Evolutionary conservation across 2,113 vertebrate genomes (phyloP).

Genomic region (Oryzias javanicus): DNA sequence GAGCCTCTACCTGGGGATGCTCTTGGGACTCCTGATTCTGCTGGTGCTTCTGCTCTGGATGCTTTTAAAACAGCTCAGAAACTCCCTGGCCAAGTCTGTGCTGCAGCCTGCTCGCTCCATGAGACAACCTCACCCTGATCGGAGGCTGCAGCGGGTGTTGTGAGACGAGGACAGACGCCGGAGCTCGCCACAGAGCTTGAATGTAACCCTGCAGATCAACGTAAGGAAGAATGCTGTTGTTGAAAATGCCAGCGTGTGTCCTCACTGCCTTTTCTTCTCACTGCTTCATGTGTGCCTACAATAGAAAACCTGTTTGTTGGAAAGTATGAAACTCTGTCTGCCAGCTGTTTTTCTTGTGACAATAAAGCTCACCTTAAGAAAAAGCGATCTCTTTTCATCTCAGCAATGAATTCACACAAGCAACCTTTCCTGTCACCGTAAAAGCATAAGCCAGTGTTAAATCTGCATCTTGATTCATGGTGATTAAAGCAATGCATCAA

Average conservation of each 20-base stretch:
- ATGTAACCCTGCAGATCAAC: slow-evolving; percentile 39
- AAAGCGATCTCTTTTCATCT: slow-evolving; percentile 25
- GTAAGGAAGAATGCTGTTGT: slow-evolving; percentile 43
- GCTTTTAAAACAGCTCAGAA: slow-evolving; percentile 86
- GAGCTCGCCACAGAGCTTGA: slow-evolving; percentile 23
- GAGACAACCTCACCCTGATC: slow-evolving; percentile 74
- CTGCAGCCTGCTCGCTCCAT: slow-evolving; percentile 68
- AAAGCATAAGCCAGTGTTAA: slow-evolving; percentile 46
- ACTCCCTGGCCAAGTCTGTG: slow-evolving; percentile 78
- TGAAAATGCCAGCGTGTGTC: slow-evolving; percentile 33
- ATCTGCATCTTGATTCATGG: slow-evolving; percentile 56
- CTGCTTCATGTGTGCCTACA: neutral
- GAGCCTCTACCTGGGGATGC: slow-evolving; percentile 84
- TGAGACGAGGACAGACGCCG: slow-evolving; percentile 56
- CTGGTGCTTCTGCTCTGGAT: slow-evolving; percentile 86
- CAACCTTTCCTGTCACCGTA: slow-evolving; percentile 14
- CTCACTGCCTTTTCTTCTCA: slow-evolving; percentile 28
- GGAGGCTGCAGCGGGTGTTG: slow-evolving; percentile 63
- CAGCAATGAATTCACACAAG: slow-evolving; percentile 13
- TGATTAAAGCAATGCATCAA: slow-evolving; percentile 59
- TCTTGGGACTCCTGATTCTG: slow-evolving; percentile 82
- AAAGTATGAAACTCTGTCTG: neutral
- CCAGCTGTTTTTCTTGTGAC: neutral
- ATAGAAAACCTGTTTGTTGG: neutral
- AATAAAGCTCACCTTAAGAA: slow-evolving; percentile 21